Percentiles rank a stretch among this genome's conserved stretches.
These are phyloP conservation scores for Molanna angustata DNA, from an alignment of 2,888 invertebrate genomes.

Conservation along the genomic window DNA sequence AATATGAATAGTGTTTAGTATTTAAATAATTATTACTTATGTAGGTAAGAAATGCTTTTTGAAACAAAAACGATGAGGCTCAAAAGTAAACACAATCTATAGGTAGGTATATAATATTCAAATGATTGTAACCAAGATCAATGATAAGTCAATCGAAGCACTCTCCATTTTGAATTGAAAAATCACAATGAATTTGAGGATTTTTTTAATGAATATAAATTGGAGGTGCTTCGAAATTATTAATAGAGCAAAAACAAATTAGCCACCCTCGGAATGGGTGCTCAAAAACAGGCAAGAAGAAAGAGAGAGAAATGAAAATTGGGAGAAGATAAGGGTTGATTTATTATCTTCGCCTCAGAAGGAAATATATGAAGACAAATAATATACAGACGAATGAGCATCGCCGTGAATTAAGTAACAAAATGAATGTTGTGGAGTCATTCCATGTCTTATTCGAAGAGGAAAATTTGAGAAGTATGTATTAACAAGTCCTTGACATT, in stretches of 20 bases:
- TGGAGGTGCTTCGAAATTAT: slow-evolving; percentile 24
- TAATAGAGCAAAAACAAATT: slow-evolving; percentile 30
- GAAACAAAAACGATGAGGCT: too few species aligned
- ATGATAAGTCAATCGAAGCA: too few species aligned
- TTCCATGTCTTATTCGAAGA: too few species aligned
- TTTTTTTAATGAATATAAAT: slow-evolving; percentile 29
- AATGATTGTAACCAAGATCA: too few species aligned
- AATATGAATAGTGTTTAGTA: too few species aligned
- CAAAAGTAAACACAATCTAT: too few species aligned
- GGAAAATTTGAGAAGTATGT: too few species aligned
- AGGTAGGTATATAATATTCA: too few species aligned
- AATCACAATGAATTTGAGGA: too few species aligned
- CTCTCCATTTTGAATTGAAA: slow-evolving; percentile 27
- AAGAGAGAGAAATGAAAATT: slow-evolving; percentile 22
- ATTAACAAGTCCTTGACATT: too few species aligned
- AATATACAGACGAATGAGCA: slow-evolving; percentile 14
- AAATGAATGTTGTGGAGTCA: background rate
- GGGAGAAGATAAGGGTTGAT: slow-evolving; percentile 27
- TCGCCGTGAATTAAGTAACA: slow-evolving; percentile 2
- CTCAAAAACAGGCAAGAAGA: slow-evolving; percentile 14
- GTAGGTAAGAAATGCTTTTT: too few species aligned
- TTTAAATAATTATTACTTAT: too few species aligned
- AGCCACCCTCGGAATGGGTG: slow-evolving; percentile 7
- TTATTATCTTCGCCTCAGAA: slow-evolving; percentile 22
- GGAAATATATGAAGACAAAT: slow-evolving; percentile 13